A percentile compares a stretch with the other conserved stretches of the same genome.
phyloP scores from a whole-genome alignment of 2,797 vertebrate species.

The Synanceia verrucosa region DNA sequence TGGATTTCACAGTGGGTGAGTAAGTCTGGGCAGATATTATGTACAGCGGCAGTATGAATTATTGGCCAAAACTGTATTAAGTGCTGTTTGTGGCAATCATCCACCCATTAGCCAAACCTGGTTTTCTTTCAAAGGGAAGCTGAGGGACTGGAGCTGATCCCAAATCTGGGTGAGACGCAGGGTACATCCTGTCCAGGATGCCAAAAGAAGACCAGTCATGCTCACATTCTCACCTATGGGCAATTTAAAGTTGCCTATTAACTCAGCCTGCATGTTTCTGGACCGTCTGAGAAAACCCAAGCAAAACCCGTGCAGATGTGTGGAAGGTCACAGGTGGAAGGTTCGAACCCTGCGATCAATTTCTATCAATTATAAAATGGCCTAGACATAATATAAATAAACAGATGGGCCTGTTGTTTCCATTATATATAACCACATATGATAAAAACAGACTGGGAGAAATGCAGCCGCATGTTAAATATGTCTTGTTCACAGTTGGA shows the following conservation, averaged over 20 bases:
- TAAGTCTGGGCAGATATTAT: constrained; percentile 39
- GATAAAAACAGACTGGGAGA: not conserved
- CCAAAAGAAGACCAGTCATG: not conserved
- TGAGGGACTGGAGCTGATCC: not conserved
- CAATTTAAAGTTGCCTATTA: not conserved
- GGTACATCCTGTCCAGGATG: not conserved
- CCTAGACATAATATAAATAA: constrained; percentile 5
- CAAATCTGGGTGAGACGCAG: not conserved
- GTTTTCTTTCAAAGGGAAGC: not conserved
- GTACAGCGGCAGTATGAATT: constrained; percentile 28
- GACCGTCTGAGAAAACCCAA: not conserved
- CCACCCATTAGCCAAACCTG: not conserved
- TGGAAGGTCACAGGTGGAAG: not conserved
- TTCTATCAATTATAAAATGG: constrained; percentile 42
- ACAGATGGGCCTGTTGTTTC: constrained; percentile 18
- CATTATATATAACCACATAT: constrained; percentile 1
- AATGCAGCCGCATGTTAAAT: not conserved
- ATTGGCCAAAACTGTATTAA: constrained; percentile 44
- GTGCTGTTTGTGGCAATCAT: constrained; percentile 36
- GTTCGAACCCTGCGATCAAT: not conserved
- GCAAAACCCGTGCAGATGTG: not conserved
- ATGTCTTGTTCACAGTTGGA: not conserved
- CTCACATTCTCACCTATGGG: not conserved
- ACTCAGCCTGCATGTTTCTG: not conserved
- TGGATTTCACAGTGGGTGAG: constrained; percentile 55